Evolutionary conservation across 2,888 invertebrate species (phyloP), one percentile per base, ranked within the genome.

Genomic region (Dynastes maya): DNA sequence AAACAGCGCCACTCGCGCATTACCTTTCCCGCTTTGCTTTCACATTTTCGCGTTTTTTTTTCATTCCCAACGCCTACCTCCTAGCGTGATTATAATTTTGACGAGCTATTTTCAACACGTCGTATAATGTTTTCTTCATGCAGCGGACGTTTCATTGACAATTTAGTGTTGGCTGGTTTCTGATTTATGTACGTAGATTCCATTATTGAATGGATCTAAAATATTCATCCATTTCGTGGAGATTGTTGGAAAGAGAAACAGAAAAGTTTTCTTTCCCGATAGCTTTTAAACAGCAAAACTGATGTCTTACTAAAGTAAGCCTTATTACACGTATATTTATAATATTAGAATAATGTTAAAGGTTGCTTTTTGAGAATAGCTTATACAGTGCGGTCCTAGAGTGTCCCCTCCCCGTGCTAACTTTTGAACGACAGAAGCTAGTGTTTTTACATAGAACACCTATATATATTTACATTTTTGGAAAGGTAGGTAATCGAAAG

Each of bases 11-110:
- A 27, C 45, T 9, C 40, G 40, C 8, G 55, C 40, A 27, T 61
- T 72, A 58, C 72, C 58, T 13, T 72, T 58, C 27, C 58, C 3
- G 11, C 45, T 49, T 3, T 8, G 40, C 8, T 37, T 58, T 72
- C 61, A 74, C 61, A 40, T 74, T 40, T 63, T 74, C 29, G 13
- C 49, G 61, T 16, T 29, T 55, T 71, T 58, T 22, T 51, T 29
- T 51, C 16, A 22, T 63, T 45, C 11, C 8, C 45, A 45, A 63
- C 27, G 58, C 58, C 61, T 45, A 45, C 9, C 63, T 63, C 61
- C 61, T 74, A 22, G 9, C 72, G 72, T 61, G 72, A 74, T 74
- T 61, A 61, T 63, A 49, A 74, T 74, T 74, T 61, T 45, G 61
- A 74, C 45, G 61, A n/a, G 61, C 29, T 49, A n/a, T 22, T 74